phyloP scores from a whole-genome alignment of 2,888 invertebrate species.

The Erebia aethiops region DNA sequence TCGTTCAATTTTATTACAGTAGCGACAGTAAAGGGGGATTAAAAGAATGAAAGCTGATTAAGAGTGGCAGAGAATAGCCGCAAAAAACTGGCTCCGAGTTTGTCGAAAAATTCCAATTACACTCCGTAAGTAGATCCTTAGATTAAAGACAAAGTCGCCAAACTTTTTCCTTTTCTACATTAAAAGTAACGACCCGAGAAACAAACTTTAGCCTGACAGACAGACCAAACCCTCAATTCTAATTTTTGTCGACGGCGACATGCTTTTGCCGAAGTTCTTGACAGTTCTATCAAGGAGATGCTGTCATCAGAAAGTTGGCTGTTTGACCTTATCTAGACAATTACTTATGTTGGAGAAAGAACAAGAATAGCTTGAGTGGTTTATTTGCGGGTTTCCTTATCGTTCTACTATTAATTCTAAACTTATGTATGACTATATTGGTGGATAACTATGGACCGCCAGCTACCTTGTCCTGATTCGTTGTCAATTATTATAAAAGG shows the following conservation, averaged over 20 bases:
- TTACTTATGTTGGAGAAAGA: conserved; percentile 6
- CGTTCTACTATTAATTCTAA: too few relatives aligned
- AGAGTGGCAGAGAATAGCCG: neutral
- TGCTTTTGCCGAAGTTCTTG: conserved; percentile 28
- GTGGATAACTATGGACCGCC: too few relatives aligned
- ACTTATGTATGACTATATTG: too few relatives aligned
- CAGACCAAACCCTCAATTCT: conserved; percentile 21
- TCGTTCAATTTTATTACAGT: too few relatives aligned
- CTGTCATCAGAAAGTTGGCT: conserved; percentile 13
- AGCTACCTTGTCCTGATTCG: too few relatives aligned
- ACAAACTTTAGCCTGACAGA: conserved; percentile 21
- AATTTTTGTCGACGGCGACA: conserved; percentile 31
- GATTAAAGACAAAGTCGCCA: conserved; percentile 28
- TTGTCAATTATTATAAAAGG: too few relatives aligned
- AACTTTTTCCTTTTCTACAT: conserved; percentile 29
- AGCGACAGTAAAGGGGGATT: neutral
- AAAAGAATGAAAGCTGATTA: neutral
- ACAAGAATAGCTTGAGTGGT: neutral
- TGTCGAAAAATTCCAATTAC: conserved; percentile 7
- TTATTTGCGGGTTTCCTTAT: neutral
- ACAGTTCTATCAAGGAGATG: conserved; percentile 24
- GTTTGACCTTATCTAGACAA: conserved; percentile 9
- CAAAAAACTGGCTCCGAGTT: conserved; percentile 1
- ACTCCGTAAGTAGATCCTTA: conserved; percentile 17
- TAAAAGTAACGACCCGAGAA: conserved; percentile 26